Percentiles rank a stretch among this genome's conserved stretches.
phyloP scores from a whole-genome alignment of 2,888 invertebrate genomes.

The Labia minor region DNA sequence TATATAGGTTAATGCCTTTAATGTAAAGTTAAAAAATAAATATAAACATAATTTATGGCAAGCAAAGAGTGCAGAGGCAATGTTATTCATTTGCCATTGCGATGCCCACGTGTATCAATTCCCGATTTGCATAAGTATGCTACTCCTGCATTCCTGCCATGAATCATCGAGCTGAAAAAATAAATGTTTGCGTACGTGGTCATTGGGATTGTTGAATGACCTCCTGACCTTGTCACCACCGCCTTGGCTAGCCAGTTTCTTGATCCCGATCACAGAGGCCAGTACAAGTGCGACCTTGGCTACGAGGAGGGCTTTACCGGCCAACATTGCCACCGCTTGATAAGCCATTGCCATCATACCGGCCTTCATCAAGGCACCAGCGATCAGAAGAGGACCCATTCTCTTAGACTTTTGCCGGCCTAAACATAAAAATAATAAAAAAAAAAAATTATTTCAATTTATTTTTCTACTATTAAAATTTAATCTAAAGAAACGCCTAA shows the following conservation, averaged over 20 bases:
- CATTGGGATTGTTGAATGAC: background rate
- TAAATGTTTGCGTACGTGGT: background rate
- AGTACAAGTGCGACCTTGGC: slow-evolving; percentile 33
- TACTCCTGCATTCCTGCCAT: background rate
- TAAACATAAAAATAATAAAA: slow-evolving; percentile 4
- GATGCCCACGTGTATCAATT: background rate
- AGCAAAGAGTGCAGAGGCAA: too few species aligned
- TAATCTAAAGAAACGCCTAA: background rate
- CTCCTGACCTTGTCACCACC: slow-evolving; percentile 18
- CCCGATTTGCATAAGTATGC: background rate
- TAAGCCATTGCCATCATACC: slow-evolving; percentile 22
- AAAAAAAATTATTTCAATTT: too few species aligned
- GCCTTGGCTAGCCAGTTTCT: slow-evolving; percentile 42
- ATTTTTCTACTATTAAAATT: background rate
- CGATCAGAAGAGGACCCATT: slow-evolving; percentile 21
- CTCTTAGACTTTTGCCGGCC: slow-evolving; percentile 22
- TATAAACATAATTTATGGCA: too few species aligned
- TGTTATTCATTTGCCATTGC: too few species aligned
- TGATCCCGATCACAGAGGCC: slow-evolving; percentile 43
- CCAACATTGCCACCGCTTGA: slow-evolving; percentile 26
- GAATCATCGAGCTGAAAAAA: background rate
- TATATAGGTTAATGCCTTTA: too few species aligned
- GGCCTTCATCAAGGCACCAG: slow-evolving; percentile 23
- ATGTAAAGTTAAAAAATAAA: too few species aligned
- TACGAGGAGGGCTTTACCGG: slow-evolving; percentile 33